Evolutionary conservation across 2,113 vertebrate genomes (phyloP).

Genomic region (Alectura lathami): DNA sequence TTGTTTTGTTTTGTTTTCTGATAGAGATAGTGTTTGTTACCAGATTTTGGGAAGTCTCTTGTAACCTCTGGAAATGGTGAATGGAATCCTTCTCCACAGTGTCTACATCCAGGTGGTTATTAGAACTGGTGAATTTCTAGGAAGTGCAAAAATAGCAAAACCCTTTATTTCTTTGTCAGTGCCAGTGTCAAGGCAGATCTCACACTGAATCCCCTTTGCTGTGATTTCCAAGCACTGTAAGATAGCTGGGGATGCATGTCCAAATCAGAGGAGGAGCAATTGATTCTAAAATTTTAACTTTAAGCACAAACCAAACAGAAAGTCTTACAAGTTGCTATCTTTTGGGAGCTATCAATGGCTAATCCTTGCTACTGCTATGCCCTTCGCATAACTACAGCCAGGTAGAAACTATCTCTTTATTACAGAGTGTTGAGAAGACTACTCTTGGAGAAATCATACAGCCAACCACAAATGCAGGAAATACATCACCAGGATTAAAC

Average conservation of each 20-base stretch:
- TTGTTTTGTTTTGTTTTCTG: not conserved
- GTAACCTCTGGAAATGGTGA: not conserved
- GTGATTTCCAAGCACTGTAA: not conserved
- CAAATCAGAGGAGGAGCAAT: not conserved
- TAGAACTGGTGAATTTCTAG: not conserved
- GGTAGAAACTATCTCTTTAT: not conserved
- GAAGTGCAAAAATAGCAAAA: not conserved
- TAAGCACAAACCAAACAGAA: not conserved
- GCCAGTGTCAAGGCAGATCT: not conserved
- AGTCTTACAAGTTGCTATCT: not conserved
- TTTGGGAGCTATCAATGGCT: not conserved
- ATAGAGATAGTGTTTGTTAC: not conserved
- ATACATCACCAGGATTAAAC: not conserved
- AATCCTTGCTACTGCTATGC: not conserved
- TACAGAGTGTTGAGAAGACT: not conserved
- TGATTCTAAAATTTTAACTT: not conserved
- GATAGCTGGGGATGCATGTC: not conserved
- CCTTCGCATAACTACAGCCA: not conserved
- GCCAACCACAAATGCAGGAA: not conserved
- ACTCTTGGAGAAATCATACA: not conserved
- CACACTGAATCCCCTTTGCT: not conserved
- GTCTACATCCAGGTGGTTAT: not conserved
- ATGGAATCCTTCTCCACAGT: not conserved
- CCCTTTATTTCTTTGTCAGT: not conserved
- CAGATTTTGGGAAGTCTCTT: not conserved